Evolutionary conservation across 2,888 invertebrate species (phyloP).

Genomic region (Gryllus longicercus): DNA sequence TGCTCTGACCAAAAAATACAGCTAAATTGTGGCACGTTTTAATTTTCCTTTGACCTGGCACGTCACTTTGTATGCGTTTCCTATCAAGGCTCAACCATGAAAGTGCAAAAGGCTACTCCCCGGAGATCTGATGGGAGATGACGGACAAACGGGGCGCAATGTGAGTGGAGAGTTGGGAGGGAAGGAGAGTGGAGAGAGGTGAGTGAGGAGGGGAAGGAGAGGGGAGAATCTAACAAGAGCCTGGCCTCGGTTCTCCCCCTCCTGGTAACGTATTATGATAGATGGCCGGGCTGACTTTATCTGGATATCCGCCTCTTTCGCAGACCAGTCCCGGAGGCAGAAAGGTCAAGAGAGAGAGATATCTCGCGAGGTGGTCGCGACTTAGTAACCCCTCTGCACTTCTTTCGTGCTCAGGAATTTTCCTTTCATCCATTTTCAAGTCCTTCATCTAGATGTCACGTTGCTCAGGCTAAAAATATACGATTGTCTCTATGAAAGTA

Average conservation of each 20-base stretch:
- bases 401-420: no score
- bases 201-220: neutral
- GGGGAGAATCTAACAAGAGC: neutral
- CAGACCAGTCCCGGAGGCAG: neutral
- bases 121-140: neutral
- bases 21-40: no score
- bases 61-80: conserved; percentile 8
- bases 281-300: conserved; percentile 17
- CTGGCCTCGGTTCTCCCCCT: neutral
- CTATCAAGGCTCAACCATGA: neutral
- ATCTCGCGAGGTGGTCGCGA: no score
- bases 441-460: no score
- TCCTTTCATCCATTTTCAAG: no score
- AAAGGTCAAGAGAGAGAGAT: neutral
- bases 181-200: neutral
- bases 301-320: conserved; percentile 4
- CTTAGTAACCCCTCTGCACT: no score
- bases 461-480: no score
- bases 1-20: no score
- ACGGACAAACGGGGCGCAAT: neutral
- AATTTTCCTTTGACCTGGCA: neutral
- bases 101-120: neutral
- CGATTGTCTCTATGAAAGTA: no score
- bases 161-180: neutral
- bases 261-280: neutral